Evolutionary conservation across 2,888 invertebrate species (phyloP).

Genomic region (Prenolepis imparis): DNA sequence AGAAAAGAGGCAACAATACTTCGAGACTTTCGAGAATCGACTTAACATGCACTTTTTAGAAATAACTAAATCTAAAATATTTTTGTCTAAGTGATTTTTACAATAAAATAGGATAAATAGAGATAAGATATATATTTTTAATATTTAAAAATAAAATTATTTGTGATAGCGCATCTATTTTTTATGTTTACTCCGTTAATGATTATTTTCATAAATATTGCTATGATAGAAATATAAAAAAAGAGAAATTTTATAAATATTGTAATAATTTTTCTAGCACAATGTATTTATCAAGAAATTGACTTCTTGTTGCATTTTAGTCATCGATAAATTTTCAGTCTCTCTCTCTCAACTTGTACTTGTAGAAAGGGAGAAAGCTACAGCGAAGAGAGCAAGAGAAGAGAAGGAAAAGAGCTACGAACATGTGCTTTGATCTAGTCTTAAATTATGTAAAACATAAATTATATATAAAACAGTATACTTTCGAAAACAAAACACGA

Average conservation of each 20-base stretch:
- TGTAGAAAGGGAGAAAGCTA: constrained; percentile 29
- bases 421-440: constrained; percentile 58
- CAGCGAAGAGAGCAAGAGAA: constrained; percentile 3
- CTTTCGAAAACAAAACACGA: constrained; percentile 52
- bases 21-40: too few relatives aligned
- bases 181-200: too few relatives aligned
- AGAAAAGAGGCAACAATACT: too few relatives aligned
- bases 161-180: too few relatives aligned
- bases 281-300: constrained; percentile 27
- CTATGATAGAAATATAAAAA: background rate
- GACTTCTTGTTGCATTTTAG: constrained; percentile 50
- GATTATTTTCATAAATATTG: background rate
- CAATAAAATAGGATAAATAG: too few relatives aligned
- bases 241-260: background rate
- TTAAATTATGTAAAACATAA: constrained; percentile 67
- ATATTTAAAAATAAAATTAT: too few relatives aligned
- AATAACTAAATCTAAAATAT: too few relatives aligned
- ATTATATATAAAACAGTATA: constrained; percentile 52
- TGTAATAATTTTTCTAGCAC: background rate
- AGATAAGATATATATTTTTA: too few relatives aligned
- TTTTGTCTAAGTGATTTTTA: too few relatives aligned
- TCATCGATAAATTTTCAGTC: constrained; percentile 65
- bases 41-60: too few relatives aligned
- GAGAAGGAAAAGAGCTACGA: constrained; percentile 35
- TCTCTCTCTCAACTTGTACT: constrained; percentile 52